phyloP scores from a whole-genome alignment of 2,113 vertebrate genomes.

The Sphyrna mokarran region DNA sequence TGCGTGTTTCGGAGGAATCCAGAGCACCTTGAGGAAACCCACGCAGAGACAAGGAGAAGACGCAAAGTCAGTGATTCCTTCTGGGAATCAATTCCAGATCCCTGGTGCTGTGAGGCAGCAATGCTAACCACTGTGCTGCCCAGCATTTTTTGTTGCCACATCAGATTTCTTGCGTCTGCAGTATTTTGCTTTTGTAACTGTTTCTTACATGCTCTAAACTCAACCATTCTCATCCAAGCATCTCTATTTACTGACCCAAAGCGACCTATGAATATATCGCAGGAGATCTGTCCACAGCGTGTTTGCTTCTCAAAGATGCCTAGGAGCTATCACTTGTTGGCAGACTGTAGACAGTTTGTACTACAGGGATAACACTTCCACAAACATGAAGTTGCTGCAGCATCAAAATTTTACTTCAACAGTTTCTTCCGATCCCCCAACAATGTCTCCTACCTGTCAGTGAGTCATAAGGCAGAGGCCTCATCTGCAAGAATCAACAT shows the following conservation, averaged over 20 bases:
- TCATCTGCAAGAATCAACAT: neutral
- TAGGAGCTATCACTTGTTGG: neutral
- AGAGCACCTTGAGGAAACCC: too few species aligned
- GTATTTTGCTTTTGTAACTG: neutral
- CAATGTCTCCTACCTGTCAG: neutral
- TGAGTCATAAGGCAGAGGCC: neutral
- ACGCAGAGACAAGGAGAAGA: too few species aligned
- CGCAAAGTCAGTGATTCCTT: too few species aligned
- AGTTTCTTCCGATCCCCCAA: neutral
- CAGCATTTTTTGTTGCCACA: neutral
- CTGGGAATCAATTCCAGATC: too few species aligned
- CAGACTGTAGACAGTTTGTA: neutral
- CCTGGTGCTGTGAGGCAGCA: neutral
- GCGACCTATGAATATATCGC: neutral
- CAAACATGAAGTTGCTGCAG: neutral
- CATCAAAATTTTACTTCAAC: neutral
- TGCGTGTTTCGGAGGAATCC: too few species aligned
- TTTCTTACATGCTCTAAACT: neutral
- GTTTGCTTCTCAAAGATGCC: neutral
- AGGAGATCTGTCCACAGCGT: neutral
- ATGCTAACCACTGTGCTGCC: too few species aligned
- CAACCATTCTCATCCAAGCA: neutral
- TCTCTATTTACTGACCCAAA: neutral
- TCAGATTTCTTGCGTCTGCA: neutral
- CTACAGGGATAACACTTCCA: neutral